Percentiles rank a stretch among this genome's conserved stretches.
These are phyloP conservation scores for Pterocles gutturalis DNA, from an alignment of 2,113 vertebrate species.

Conservation along the genomic window DNA sequence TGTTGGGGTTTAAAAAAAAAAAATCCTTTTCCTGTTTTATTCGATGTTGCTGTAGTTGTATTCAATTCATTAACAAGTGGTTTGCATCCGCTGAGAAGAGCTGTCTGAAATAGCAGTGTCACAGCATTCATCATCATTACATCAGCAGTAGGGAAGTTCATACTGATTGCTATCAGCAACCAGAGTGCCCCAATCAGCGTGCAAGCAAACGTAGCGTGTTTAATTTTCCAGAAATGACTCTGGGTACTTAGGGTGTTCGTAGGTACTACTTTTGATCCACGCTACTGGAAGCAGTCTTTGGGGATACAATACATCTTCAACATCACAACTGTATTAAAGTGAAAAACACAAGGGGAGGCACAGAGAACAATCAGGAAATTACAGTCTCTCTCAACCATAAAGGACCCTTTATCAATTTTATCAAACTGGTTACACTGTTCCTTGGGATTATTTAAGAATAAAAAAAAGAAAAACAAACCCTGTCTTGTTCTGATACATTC, in stretches of 20 bases:
- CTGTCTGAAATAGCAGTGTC: slow-evolving; percentile 79
- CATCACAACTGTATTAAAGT: slow-evolving; percentile 14
- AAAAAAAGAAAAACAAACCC: slow-evolving; percentile 15
- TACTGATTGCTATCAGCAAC: slow-evolving; percentile 86
- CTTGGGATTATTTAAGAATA: slow-evolving; percentile 51
- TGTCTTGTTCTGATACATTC: slow-evolving; percentile 12
- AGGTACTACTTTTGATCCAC: slow-evolving; percentile 61
- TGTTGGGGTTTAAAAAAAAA: neutral
- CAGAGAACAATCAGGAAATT: slow-evolving; percentile 56
- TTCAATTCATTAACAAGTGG: slow-evolving; percentile 87
- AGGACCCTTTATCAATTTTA: slow-evolving; percentile 58
- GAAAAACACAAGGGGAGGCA: slow-evolving; percentile 49
- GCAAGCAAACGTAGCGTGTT: slow-evolving; percentile 77
- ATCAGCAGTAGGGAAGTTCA: slow-evolving; percentile 91
- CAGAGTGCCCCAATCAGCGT: slow-evolving; percentile 74
- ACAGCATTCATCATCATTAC: slow-evolving; percentile 94
- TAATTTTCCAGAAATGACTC: slow-evolving; percentile 73
- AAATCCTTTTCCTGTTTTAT: slow-evolving; percentile 23
- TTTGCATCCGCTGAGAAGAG: slow-evolving; percentile 83
- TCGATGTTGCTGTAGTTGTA: slow-evolving; percentile 76
- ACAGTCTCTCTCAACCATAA: slow-evolving; percentile 50
- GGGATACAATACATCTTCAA: slow-evolving; percentile 58
- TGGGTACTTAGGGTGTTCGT: slow-evolving; percentile 57
- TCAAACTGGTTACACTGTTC: slow-evolving; percentile 1
- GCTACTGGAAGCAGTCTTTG: slow-evolving; percentile 48